Evolutionary conservation across 2,113 vertebrate species (phyloP).

Genomic region (Guaruba guarouba): DNA sequence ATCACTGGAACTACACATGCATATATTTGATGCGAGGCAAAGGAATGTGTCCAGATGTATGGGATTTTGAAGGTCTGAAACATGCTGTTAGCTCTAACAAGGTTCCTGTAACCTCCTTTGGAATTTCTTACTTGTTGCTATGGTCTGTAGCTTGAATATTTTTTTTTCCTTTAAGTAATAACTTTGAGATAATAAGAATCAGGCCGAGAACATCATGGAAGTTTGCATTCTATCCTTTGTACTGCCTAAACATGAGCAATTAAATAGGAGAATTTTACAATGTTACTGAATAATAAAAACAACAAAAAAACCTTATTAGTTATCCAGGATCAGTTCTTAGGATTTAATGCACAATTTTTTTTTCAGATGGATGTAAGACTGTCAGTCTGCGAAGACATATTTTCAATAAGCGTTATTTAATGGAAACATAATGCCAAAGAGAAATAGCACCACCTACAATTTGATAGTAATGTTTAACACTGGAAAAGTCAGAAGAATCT

Average conservation of each 20-base stretch:
- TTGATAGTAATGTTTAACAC: neutral
- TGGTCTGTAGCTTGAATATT: neutral
- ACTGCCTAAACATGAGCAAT: neutral
- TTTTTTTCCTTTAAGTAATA: neutral
- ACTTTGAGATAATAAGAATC: neutral
- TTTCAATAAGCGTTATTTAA: neutral
- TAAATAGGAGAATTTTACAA: neutral
- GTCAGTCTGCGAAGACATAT: accelerated
- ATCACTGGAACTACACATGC: neutral
- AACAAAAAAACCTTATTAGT: neutral
- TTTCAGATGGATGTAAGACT: neutral
- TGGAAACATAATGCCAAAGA: neutral
- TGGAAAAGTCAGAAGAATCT: neutral
- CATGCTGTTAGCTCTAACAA: neutral
- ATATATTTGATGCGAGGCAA: neutral
- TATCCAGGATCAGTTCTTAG: neutral
- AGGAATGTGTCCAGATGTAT: neutral
- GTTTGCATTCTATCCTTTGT: neutral
- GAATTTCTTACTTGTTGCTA: neutral
- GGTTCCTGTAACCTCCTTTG: neutral
- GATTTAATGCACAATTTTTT: neutral
- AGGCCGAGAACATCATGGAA: neutral
- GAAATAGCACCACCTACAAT: neutral
- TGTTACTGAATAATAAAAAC: neutral
- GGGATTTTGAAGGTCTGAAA: neutral